These are phyloP conservation scores for Papilio elwesi DNA, from an alignment of 2,888 invertebrate species.

Conservation along the genomic window DNA sequence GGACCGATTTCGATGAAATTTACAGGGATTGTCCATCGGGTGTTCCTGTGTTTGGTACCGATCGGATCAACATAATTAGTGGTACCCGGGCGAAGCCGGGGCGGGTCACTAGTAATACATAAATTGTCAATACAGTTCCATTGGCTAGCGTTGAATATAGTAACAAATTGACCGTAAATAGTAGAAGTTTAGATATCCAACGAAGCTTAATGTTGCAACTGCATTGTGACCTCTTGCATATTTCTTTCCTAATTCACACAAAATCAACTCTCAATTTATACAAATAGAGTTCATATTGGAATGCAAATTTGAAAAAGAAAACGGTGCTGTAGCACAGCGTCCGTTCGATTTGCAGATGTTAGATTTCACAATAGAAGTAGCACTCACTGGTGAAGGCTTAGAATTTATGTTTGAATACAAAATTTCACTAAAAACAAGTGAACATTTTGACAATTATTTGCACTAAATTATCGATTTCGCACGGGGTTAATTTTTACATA, in stretches of 20 bases:
- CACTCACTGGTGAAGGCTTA: not conserved
- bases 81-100: too few relatives aligned
- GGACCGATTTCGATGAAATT: too few relatives aligned
- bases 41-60: too few relatives aligned
- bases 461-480: too few relatives aligned
- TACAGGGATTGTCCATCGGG: too few relatives aligned
- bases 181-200: conserved; percentile 12
- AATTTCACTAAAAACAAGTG: not conserved
- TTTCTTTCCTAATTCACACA: not conserved
- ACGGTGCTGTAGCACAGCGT: conserved; percentile 8
- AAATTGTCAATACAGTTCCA: not conserved
- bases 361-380: conserved; percentile 6
- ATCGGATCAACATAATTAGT: too few relatives aligned
- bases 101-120: too few relatives aligned
- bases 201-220: conserved; percentile 15
- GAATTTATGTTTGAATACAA: not conserved
- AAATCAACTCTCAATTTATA: not conserved
- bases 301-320: conserved; percentile 1
- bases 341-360: conserved; percentile 20
- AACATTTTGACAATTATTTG: not conserved
- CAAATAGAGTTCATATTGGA: conserved; percentile 1
- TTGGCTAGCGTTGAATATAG: conserved; percentile 3
- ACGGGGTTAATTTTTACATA: too few relatives aligned
- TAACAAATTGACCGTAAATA: conserved; percentile 12
- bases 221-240: conserved; percentile 12